Base-by-base conservation (phyloP, 2,888 invertebrate genomes). In the Brachycybe producta region DNA sequence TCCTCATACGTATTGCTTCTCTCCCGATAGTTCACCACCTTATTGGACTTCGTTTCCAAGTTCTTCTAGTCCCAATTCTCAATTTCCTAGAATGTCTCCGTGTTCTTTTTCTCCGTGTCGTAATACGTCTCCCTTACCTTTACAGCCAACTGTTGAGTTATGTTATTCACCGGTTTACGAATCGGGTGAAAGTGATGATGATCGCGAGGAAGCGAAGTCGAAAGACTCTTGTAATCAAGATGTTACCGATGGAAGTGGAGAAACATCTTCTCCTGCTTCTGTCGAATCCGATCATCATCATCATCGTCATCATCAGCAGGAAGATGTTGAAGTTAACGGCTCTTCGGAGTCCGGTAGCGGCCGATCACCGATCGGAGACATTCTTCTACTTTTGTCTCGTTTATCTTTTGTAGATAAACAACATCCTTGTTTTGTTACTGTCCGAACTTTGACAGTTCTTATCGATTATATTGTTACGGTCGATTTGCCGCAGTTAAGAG, bases 101-200 rank as follows among this genome's bases (percentile, higher is more conserved):
- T 28, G 17, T 11, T 26, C 24, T 1, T 19, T 1, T 24, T 47
- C 47, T 21, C 39, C 47, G 8, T 15, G 26, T 24, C 3, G 8
- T 2, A 28, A 26, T n/a, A n/a, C n/a, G n/a, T n/a, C n/a, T n/a
- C n/a, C n/a, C n/a, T n/a, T n/a, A n/a, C n/a, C n/a, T n/a, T n/a
- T n/a, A 11, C 43, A 26, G 2, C 21, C 23, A 21, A n/a, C 26
- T 28, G 26, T 7, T 32, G 13, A 43, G n/a, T 38, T 47, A n/a
- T 38, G 47, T 28, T 47, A 47, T 24, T 47, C 47, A 3, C 47
- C 47, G 11, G 47, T 47, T 1, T 47, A 47, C 27, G 47, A 45
- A 27, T 45, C 34, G 45, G 34, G n/a, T 2, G 47, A 34, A 7
- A 39, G 47, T 5, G 36, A 36, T 19, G 47, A 38, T 13, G 47